phyloP scores from a whole-genome alignment of 2,113 vertebrate genomes.

The Coturnix japonica region DNA sequence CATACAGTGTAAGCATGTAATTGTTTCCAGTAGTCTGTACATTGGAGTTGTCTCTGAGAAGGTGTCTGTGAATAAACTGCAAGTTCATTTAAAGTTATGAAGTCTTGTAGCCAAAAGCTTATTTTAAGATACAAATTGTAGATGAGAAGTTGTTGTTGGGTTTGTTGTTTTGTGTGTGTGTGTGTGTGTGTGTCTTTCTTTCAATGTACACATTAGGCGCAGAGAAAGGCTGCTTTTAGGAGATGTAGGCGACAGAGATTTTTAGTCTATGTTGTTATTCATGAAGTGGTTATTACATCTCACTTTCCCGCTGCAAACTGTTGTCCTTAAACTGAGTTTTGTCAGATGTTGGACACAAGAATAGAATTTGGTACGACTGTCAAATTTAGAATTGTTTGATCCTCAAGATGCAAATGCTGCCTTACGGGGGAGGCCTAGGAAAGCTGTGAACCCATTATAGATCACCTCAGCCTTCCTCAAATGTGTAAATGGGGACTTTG shows the following conservation, averaged over 20 bases:
- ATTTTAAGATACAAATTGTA: not conserved
- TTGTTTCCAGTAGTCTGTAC: not conserved
- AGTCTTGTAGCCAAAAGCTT: not conserved
- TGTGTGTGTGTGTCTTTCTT: not conserved
- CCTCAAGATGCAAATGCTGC: not conserved
- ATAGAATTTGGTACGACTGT: not conserved
- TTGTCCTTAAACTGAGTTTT: not conserved
- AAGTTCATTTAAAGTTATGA: not conserved
- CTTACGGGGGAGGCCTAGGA: not conserved
- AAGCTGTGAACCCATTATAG: rapidly evolving
- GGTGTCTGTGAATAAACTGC: not conserved
- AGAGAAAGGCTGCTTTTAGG: not conserved
- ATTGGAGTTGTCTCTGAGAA: not conserved
- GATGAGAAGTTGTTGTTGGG: not conserved
- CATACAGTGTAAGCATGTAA: rapidly evolving
- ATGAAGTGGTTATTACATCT: not conserved
- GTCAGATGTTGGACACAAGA: not conserved
- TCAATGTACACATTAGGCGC: not conserved
- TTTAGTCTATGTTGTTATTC: not conserved
- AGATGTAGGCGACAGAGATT: not conserved
- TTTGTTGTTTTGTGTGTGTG: not conserved
- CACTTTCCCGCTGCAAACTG: not conserved
- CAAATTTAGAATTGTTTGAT: not conserved
- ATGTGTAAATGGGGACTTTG: not conserved
- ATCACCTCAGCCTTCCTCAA: not conserved